Conservation (phyloP, 2,888 invertebrate species). For the Auanema sp. region DNA sequence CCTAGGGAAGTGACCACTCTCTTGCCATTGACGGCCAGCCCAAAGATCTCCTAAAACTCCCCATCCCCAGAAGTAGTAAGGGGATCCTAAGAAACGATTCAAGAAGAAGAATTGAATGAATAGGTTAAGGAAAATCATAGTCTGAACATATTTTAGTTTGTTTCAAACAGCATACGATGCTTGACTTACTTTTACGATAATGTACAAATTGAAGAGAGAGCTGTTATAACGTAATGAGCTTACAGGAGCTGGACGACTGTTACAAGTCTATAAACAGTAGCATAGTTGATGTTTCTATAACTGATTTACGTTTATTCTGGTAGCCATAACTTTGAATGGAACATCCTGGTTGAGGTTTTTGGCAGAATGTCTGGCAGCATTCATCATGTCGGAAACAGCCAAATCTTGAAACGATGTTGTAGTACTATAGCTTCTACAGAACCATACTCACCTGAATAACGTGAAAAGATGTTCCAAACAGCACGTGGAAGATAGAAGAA, state of each 20-base stretch:
- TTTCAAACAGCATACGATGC: background rate
- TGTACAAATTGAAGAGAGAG: conserved; percentile 43
- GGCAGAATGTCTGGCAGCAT: conserved; percentile 18
- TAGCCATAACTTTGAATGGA: too few relatives aligned
- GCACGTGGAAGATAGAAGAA: conserved; percentile 48
- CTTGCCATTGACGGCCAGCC: conserved; percentile 57
- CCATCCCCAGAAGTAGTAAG: too few relatives aligned
- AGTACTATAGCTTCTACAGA: background rate
- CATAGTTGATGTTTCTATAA: too few relatives aligned
- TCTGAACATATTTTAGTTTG: conserved; percentile 5
- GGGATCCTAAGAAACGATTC: conserved; percentile 41
- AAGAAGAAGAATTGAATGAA: conserved; percentile 44
- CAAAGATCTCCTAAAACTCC: too few relatives aligned
- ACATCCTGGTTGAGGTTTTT: too few relatives aligned
- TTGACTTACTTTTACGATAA: conserved; percentile 37
- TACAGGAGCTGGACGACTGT: background rate
- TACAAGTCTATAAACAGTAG: too few relatives aligned
- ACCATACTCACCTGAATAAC: background rate
- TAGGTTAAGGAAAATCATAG: conserved; percentile 36
- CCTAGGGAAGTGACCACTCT: conserved; percentile 63
- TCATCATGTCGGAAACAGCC: conserved; percentile 29
- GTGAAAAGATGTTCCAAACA: conserved; percentile 38
- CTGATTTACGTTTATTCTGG: too few relatives aligned
- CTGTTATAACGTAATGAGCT: conserved; percentile 14
- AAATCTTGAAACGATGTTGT: conserved; percentile 15